A percentile compares a stretch with the other conserved stretches of the same genome.
Evolutionary conservation across 1,140 invertebrate genomes (phyloP).

Genomic region (Bicyclus anynana): DNA sequence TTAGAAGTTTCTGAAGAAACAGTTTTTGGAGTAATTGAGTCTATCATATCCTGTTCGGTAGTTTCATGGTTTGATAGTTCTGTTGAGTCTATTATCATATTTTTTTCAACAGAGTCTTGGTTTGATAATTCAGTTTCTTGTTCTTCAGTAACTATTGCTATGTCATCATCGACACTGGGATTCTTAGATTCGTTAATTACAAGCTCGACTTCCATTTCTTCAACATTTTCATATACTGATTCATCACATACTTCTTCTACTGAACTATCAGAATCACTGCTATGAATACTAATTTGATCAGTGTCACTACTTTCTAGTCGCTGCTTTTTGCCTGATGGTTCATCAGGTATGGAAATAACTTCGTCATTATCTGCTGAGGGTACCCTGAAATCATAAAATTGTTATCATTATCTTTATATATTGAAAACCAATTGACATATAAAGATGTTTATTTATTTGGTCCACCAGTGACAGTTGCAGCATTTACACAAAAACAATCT

Average conservation of each 20-base stretch:
- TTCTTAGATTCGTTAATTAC: conserved; percentile 19
- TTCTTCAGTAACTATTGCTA: conserved; percentile 6
- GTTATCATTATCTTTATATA: too few species aligned
- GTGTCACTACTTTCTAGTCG: conserved; percentile 32
- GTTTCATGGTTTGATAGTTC: neutral
- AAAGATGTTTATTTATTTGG: too few species aligned
- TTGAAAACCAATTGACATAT: too few species aligned
- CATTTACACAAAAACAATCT: too few species aligned
- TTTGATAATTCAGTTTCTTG: neutral
- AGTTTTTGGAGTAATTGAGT: too few species aligned
- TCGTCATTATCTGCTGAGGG: conserved; percentile 23
- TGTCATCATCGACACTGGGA: conserved; percentile 3
- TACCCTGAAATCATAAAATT: conserved; percentile 48
- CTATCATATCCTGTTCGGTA: too few species aligned
- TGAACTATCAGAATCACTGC: conserved; percentile 43
- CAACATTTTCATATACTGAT: conserved; percentile 35
- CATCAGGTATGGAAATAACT: conserved; percentile 50
- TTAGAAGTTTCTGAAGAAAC: too few species aligned
- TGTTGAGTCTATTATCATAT: neutral
- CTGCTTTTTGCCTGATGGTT: conserved; percentile 46
- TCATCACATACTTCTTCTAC: conserved; percentile 42
- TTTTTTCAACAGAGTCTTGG: neutral
- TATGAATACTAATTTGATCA: conserved; percentile 50
- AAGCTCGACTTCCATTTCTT: conserved; percentile 21
- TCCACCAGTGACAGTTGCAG: too few species aligned